Evolutionary conservation across 2,797 vertebrate species (phyloP).

Genomic region (Lindbergichthys nudifrons): DNA sequence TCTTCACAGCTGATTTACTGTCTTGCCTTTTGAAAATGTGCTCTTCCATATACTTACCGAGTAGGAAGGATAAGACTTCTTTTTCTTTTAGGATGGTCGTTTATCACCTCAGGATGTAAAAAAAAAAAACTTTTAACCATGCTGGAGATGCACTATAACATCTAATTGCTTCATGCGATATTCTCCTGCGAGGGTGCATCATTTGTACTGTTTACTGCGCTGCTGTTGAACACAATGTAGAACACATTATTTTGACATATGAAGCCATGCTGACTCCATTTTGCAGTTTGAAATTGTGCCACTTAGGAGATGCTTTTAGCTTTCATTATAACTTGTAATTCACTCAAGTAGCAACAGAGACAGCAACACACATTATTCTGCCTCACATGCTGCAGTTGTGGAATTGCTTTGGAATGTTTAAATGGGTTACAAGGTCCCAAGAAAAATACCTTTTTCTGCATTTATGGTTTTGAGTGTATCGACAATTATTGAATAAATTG

Average conservation of each 20-base stretch:
- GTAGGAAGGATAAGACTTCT: conserved; percentile 42
- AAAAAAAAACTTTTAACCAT: conserved; percentile 37
- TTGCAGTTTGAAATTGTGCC: conserved; percentile 17
- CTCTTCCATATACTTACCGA: conserved; percentile 50
- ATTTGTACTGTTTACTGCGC: conserved; percentile 17
- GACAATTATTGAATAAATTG: too few species aligned
- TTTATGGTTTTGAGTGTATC: background rate
- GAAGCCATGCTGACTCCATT: conserved; percentile 15
- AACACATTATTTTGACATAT: conserved; percentile 23
- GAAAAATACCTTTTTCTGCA: too few species aligned
- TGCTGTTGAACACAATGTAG: conserved; percentile 11
- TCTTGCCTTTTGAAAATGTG: conserved; percentile 71
- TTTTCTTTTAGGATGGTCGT: conserved; percentile 40
- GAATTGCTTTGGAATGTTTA: background rate
- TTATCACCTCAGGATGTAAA: conserved; percentile 52
- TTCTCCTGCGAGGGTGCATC: conserved; percentile 2
- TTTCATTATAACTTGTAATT: conserved; percentile 26
- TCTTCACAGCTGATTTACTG: conserved; percentile 71
- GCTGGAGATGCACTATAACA: conserved; percentile 24
- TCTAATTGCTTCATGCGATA: conserved; percentile 34
- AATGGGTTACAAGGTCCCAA: too few species aligned
- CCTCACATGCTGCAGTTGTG: background rate
- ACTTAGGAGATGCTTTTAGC: conserved; percentile 21
- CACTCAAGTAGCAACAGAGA: background rate
- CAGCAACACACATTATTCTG: background rate